phyloP scores from a whole-genome alignment of 2,113 vertebrate genomes.

The Rhinolophus sinicus region DNA sequence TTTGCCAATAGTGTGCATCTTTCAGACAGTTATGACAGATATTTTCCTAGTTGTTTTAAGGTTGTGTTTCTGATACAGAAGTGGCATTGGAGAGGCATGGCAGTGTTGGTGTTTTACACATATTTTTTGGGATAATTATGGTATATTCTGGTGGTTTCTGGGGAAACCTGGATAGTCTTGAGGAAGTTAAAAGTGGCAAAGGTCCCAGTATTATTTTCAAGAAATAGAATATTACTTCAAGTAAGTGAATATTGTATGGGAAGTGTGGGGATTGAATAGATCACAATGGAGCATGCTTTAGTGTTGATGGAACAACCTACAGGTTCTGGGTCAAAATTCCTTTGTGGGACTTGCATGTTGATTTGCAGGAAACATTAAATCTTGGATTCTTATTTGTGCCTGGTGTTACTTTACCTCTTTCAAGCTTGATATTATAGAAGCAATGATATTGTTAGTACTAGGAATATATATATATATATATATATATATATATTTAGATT shows the following conservation, averaged over 20 bases:
- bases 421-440: background rate
- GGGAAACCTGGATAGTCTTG: background rate
- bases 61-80: constrained; percentile 15
- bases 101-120: background rate
- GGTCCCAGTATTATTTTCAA: background rate
- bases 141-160: constrained; percentile 24
- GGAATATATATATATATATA: background rate
- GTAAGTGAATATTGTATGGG: background rate
- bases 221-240: background rate
- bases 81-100: background rate
- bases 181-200: background rate
- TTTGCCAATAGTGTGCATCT: background rate
- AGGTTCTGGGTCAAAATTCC: background rate
- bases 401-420: background rate
- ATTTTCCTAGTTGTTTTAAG: background rate
- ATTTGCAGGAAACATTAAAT: constrained; percentile 40
- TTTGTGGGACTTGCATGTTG: background rate
- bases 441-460: background rate
- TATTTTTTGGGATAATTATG: background rate
- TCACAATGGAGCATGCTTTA: background rate
- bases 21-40: background rate
- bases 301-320: background rate
- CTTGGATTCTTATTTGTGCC: background rate
- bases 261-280: background rate
- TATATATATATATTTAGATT: background rate